A percentile compares a stretch with the other conserved stretches of the same genome.
Conservation (phyloP, 2,888 invertebrate genomes). For the Matsumyia berberina region DNA sequence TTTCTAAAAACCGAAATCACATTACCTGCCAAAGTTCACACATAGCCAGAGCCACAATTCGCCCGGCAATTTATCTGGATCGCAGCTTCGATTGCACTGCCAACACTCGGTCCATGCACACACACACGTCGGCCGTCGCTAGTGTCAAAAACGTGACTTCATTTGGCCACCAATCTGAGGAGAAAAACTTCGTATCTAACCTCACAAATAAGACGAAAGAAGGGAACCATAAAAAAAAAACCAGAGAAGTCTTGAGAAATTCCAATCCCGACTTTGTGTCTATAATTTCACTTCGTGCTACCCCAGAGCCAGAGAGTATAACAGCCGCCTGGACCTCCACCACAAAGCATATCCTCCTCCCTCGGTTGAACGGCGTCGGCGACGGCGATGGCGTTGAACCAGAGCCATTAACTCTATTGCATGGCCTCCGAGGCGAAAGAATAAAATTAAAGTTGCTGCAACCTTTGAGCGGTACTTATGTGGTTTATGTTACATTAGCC, state of each 20-base stretch:
- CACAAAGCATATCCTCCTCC: constrained; percentile 35
- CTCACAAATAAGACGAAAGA: constrained; percentile 32
- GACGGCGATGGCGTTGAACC: constrained; percentile 34
- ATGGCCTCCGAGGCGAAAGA: constrained; percentile 69
- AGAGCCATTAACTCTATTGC: constrained; percentile 71
- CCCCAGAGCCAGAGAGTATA: constrained; percentile 66
- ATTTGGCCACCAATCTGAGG: constrained; percentile 72
- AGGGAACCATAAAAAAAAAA: constrained; percentile 10
- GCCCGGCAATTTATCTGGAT: constrained; percentile 70
- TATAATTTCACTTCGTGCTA: constrained; percentile 76
- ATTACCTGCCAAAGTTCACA: constrained; percentile 74
- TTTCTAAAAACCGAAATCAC: constrained; percentile 69
- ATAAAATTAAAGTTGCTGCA: constrained; percentile 73
- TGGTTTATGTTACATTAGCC: constrained; percentile 76
- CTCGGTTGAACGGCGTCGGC: neutral
- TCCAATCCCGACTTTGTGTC: constrained; percentile 72
- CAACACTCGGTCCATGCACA: constrained; percentile 29
- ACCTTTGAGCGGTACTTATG: constrained; percentile 76
- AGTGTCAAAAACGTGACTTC: constrained; percentile 79
- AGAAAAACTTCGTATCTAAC: constrained; percentile 53
- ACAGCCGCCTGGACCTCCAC: constrained; percentile 60
- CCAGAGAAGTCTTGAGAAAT: constrained; percentile 66
- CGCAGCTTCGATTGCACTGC: constrained; percentile 48
- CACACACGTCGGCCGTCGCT: constrained; percentile 20
- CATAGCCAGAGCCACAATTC: constrained; percentile 51